Evolutionary conservation across 2,797 vertebrate species (phyloP).

Genomic region (Pelobates cultripes): DNA sequence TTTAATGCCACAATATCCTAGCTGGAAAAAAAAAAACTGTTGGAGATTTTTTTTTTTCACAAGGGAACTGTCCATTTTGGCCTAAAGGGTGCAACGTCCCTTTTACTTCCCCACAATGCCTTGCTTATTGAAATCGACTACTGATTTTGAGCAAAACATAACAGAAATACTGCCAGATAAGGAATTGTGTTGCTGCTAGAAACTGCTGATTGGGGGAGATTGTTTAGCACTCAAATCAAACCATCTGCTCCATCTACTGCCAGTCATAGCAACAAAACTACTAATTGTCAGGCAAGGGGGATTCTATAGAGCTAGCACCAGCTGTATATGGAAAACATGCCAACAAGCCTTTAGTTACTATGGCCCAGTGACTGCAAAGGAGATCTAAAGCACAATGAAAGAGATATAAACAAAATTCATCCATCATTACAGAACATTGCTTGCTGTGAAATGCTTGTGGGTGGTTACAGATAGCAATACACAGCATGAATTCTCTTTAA

Average conservation of each 20-base stretch:
- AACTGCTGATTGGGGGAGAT: constrained; percentile 22
- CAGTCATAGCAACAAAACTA: constrained; percentile 48
- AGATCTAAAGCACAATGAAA: neutral
- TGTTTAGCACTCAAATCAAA: constrained; percentile 32
- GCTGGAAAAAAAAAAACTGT: neutral
- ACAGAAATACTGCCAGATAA: constrained; percentile 3
- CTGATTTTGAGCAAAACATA: too few relatives aligned
- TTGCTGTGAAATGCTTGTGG: too few relatives aligned
- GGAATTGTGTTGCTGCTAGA: neutral
- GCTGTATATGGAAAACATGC: constrained; percentile 28
- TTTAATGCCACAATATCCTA: neutral
- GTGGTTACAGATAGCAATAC: too few relatives aligned
- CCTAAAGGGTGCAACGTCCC: too few relatives aligned
- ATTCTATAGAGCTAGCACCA: constrained; percentile 31
- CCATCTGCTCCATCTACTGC: constrained; percentile 40
- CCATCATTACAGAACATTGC: too few relatives aligned
- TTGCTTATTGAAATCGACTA: too few relatives aligned
- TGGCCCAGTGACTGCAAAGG: neutral
- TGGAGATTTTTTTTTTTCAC: too few relatives aligned
- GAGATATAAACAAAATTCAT: neutral
- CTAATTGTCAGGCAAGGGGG: constrained; percentile 34
- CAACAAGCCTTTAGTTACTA: constrained; percentile 15
- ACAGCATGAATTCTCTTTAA: too few relatives aligned
- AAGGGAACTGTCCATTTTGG: too few relatives aligned
- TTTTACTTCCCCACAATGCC: too few relatives aligned